phyloP scores from a whole-genome alignment of 2,888 invertebrate genomes.

The Clanis bilineata region DNA sequence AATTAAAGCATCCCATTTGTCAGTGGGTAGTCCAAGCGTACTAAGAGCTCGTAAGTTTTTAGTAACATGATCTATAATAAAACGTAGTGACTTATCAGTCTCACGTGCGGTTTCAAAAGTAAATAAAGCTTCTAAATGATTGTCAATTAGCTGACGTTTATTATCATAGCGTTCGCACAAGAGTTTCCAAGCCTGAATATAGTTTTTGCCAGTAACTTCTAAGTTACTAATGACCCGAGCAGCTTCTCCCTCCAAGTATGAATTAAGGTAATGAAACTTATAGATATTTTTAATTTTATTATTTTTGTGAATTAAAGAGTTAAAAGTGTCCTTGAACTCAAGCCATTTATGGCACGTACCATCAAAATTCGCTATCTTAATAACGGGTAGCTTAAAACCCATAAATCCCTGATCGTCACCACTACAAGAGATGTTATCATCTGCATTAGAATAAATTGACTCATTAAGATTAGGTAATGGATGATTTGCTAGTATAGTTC shows the following conservation, averaged over 20 bases:
- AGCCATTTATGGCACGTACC: constrained; percentile 31
- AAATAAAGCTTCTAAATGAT: constrained; percentile 32
- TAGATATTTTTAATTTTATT: constrained; percentile 23
- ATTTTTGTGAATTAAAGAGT: constrained; percentile 28
- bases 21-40: constrained; percentile 24
- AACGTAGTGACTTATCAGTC: constrained; percentile 28
- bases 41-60: constrained; percentile 29
- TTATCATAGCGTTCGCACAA: constrained; percentile 31
- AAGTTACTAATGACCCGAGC: constrained; percentile 28
- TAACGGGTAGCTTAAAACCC: constrained; percentile 24
- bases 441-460: not conserved
- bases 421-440: not conserved
- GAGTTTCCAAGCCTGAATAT: constrained; percentile 30
- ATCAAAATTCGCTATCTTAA: constrained; percentile 29
- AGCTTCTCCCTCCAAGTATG: constrained; percentile 32
- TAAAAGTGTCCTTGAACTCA: constrained; percentile 28
- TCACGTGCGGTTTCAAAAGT: constrained; percentile 26
- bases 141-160: constrained; percentile 28
- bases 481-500: not conserved
- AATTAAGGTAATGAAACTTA: constrained; percentile 32
- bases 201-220: constrained; percentile 26
- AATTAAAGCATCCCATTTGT: constrained; percentile 25
- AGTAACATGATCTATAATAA: constrained; percentile 31
- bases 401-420: not conserved
- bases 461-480: not conserved